Conservation (phyloP, 30 jellyfish, hydroid and myxozoan genomes). For the Nemopilema nomurai region DNA sequence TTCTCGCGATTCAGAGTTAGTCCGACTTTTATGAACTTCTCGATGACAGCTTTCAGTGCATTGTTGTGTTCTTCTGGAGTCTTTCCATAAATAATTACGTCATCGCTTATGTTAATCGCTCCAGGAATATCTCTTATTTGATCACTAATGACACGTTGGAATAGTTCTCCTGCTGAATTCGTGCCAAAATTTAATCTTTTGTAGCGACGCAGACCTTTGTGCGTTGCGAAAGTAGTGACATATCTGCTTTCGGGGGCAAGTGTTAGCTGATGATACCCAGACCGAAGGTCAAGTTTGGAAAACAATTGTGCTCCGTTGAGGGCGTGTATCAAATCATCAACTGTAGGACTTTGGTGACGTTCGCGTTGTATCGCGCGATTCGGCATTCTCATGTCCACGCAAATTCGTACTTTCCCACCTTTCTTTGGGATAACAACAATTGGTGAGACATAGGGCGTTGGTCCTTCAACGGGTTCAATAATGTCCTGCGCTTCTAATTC, state of each 20-base stretch:
- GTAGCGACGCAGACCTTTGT: slow-evolving; percentile 31
- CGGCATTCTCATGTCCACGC: too few relatives aligned
- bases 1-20: slow-evolving; percentile 35
- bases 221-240: slow-evolving; percentile 45
- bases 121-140: slow-evolving; percentile 48
- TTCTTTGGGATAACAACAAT: too few relatives aligned
- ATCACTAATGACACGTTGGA: slow-evolving; percentile 43
- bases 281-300: too few relatives aligned
- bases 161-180: slow-evolving; percentile 32
- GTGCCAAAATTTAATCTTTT: slow-evolving; percentile 36
- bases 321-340: slow-evolving; percentile 44
- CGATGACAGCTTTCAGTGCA: too few relatives aligned
- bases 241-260: slow-evolving; percentile 41
- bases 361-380: too few relatives aligned
- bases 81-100: too few relatives aligned
- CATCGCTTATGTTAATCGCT: too few relatives aligned
- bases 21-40: slow-evolving; percentile 35
- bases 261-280: slow-evolving; percentile 46
- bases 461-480: too few relatives aligned
- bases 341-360: slow-evolving; percentile 39
- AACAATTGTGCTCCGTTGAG: slow-evolving; percentile 30
- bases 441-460: too few relatives aligned
- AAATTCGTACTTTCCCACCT: too few relatives aligned
- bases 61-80: too few relatives aligned
- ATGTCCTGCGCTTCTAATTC: too few relatives aligned